Evolutionary conservation across 2,888 invertebrate species (phyloP), one percentile per base, ranked within the genome.

Genomic region (Dione juno): DNA sequence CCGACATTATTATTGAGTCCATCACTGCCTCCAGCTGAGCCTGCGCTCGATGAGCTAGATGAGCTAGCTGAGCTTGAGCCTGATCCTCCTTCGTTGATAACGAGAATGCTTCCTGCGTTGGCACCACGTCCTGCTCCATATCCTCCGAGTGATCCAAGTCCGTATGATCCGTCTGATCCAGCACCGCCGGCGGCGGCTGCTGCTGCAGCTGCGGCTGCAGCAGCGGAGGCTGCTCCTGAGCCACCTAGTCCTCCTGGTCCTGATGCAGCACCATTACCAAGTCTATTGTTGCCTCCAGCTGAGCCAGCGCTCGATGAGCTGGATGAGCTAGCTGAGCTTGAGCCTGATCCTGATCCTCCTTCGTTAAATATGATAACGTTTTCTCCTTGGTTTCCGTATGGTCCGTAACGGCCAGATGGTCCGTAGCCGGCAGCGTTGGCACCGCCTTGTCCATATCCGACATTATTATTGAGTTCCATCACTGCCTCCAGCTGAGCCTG

Each of bases 331-430:
- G n/a, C n/a, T n/a, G n/a, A n/a, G n/a, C n/a, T n/a, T 28, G 28
- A 28, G 5, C 28, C 28, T 28, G 28, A 28, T 37, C 40, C 16
- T 16, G 40, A 7, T 53, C 52, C 52, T 21, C 52, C 28, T 28
- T 53, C 52, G 21, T 53, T 75, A 21, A 76, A 69, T n/a, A 76
- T 58, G 16, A 75, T 61, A 43, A 75, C 69, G 16, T 37, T 52
- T 48, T 35, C 43, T 21, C 35, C 1, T 58, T 40, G 58, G 10
- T 40, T 40, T 58, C 58, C 58, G 16, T 58, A 58, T 58, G 40
- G 58, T 16, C 45, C 58, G 11, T 58, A 58, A n/a, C 16, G 19
- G 43, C 53, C 53, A 45, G 35, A 16, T 16, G 48, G 1, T 2
- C 67, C 59, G 52, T 50, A 53, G 52, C 61, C 41, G 5, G 19